A percentile compares a stretch with the other conserved stretches of the same genome.
These are phyloP conservation scores for Spilosoma lubricipeda DNA, from an alignment of 2,888 invertebrate species.

Conservation along the genomic window DNA sequence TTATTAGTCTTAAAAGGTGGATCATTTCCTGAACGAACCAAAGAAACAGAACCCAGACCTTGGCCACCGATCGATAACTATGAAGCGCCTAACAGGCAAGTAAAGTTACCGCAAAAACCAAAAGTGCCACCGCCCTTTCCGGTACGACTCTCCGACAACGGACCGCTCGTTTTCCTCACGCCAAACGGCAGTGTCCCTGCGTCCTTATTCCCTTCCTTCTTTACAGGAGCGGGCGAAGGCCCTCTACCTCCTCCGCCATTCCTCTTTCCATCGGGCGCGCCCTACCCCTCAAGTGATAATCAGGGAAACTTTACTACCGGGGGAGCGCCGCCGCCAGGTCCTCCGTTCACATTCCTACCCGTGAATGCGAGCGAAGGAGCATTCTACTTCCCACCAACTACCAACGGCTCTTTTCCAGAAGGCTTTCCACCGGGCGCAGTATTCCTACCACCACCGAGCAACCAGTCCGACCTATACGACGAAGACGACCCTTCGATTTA, in stretches of 20 bases:
- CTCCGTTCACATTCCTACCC: slow-evolving; percentile 88
- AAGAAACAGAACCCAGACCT: slow-evolving; percentile 77
- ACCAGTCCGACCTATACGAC: slow-evolving; percentile 92
- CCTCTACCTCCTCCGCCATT: slow-evolving; percentile 84
- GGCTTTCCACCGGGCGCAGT: slow-evolving; percentile 86
- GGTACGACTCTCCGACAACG: slow-evolving; percentile 94
- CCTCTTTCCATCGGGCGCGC: slow-evolving; percentile 86
- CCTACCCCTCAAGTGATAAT: slow-evolving; percentile 86
- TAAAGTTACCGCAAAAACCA: slow-evolving; percentile 93
- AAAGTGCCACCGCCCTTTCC: slow-evolving; percentile 97
- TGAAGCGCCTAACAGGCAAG: slow-evolving; percentile 93
- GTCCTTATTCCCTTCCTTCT: slow-evolving; percentile 89
- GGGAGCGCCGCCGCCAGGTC: slow-evolving; percentile 88
- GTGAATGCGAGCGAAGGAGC: slow-evolving; percentile 86
- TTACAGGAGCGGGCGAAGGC: slow-evolving; percentile 87
- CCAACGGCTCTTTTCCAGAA: slow-evolving; percentile 87
- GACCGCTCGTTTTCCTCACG: slow-evolving; percentile 95
- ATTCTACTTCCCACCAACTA: slow-evolving; percentile 85
- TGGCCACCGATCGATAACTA: slow-evolving; percentile 96
- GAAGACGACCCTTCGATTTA: slow-evolving; percentile 97
- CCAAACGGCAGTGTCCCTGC: slow-evolving; percentile 91
- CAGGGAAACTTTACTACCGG: slow-evolving; percentile 89
- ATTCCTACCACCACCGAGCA: slow-evolving; percentile 90
- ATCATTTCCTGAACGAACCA: slow-evolving; percentile 86
- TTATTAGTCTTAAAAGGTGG: slow-evolving; percentile 94